Evolutionary conservation across 2,888 invertebrate species (phyloP).

Genomic region (Leptopilina myrica): DNA sequence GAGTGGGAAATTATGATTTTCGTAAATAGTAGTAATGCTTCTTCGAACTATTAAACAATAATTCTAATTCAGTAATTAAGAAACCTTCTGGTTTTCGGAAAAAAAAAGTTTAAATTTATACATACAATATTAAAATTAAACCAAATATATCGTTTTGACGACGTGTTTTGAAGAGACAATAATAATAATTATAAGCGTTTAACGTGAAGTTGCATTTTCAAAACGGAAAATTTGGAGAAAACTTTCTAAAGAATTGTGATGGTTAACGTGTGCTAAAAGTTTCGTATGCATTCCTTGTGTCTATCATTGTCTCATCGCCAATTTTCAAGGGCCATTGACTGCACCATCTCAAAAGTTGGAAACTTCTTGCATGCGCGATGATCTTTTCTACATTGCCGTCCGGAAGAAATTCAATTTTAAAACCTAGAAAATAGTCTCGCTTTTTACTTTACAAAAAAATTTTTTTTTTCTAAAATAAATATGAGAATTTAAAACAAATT

Average conservation of each 20-base stretch:
- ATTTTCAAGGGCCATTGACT: slow-evolving; percentile 37
- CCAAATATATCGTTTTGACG: no score
- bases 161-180: no score
- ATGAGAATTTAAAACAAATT: neutral
- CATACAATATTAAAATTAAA: no score
- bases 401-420: slow-evolving; percentile 21
- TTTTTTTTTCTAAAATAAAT: neutral
- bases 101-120: no score
- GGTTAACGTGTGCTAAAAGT: neutral
- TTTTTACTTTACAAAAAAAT: neutral
- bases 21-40: no score
- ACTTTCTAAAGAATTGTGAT: slow-evolving; percentile 17
- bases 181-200: neutral
- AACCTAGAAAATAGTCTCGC: neutral
- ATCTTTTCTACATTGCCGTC: slow-evolving; percentile 6
- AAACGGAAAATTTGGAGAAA: neutral
- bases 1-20: no score
- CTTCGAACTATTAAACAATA: no score
- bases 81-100: no score
- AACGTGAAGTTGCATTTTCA: neutral
- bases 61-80: no score
- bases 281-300: slow-evolving; percentile 16
- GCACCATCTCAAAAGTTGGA: slow-evolving; percentile 23
- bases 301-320: slow-evolving; percentile 32
- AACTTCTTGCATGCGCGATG: slow-evolving; percentile 13